Conservation (phyloP, 2,797 vertebrate species). For the Argyrosomus regius region DNA sequence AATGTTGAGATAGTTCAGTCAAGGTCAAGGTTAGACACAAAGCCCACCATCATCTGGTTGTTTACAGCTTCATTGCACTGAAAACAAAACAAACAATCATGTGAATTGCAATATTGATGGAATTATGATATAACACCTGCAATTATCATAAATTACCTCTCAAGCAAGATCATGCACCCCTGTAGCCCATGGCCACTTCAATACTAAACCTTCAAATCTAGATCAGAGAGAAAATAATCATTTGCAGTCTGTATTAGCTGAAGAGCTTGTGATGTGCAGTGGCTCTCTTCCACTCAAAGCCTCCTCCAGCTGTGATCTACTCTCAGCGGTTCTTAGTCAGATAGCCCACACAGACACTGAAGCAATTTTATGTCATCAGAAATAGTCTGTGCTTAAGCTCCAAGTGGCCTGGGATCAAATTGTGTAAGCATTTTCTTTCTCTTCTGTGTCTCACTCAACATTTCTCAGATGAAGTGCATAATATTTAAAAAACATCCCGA, state of each 20-base stretch:
- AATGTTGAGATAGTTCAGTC: background rate
- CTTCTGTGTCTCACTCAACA: background rate
- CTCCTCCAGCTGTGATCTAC: background rate
- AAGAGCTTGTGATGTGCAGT: background rate
- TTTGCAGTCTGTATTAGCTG: background rate
- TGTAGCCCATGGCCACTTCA: background rate
- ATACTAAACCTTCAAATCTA: background rate
- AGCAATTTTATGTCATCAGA: slow-evolving; percentile 8
- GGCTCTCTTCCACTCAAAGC: background rate
- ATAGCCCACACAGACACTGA: background rate
- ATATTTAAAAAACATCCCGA: background rate
- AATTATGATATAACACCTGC: background rate
- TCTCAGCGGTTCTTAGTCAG: slow-evolving; percentile 1
- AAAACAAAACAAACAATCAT: background rate
- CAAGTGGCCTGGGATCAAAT: slow-evolving; percentile 5
- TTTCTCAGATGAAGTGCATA: background rate
- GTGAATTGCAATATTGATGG: background rate
- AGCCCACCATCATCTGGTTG: no score
- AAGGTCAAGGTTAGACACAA: background rate
- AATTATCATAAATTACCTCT: no score
- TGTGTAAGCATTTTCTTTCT: background rate
- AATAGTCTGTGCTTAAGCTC: background rate
- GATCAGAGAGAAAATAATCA: background rate
- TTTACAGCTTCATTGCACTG: background rate
- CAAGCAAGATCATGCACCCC: background rate